A percentile compares a stretch with the other conserved stretches of the same genome.
These are phyloP conservation scores for Rhopilema esculentum DNA, from an alignment of 30 jellyfish, hydroid and myxozoan genomes.

Conservation along the genomic window DNA sequence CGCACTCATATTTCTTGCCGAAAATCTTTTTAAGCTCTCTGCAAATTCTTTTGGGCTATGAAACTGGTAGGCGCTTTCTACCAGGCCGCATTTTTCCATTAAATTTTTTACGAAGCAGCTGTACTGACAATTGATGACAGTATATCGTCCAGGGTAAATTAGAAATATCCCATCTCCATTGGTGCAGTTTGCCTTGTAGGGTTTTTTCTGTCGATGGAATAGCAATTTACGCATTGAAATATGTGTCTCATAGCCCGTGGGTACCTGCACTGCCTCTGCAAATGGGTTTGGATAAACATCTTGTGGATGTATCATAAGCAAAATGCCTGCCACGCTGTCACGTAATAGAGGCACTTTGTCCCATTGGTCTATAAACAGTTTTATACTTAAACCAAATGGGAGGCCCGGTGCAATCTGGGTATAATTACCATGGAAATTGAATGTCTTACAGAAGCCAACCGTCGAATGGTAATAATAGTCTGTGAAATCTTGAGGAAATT, in stretches of 20 bases:
- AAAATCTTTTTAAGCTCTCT: constrained; percentile 11
- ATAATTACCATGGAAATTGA: constrained; percentile 8
- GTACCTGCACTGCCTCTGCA: constrained; percentile 25
- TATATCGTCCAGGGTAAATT: constrained; percentile 45
- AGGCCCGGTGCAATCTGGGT: constrained; percentile 48
- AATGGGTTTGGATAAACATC: constrained; percentile 55
- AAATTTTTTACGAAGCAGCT: constrained; percentile 24
- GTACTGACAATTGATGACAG: constrained; percentile 49
- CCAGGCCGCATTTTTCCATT: constrained; percentile 39
- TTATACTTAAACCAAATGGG: constrained; percentile 9
- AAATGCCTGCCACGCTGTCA: constrained; percentile 33
- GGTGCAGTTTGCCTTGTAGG: constrained; percentile 50
- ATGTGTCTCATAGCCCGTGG: constrained; percentile 34
- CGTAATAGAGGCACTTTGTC: constrained; percentile 25
- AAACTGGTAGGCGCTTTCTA: constrained; percentile 22
- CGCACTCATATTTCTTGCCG: background rate
- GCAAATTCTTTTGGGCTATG: constrained; percentile 58
- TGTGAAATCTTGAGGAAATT: constrained; percentile 26
- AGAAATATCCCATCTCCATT: constrained; percentile 34
- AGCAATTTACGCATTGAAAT: constrained; percentile 10
- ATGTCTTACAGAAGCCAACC: constrained; percentile 48
- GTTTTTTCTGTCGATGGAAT: constrained; percentile 32
- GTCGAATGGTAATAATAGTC: constrained; percentile 29
- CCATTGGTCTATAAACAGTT: constrained; percentile 15
- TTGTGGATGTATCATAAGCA: constrained; percentile 50